Base-by-base conservation (phyloP, 1,140 invertebrate genomes). In the Calephelis nemesis region DNA sequence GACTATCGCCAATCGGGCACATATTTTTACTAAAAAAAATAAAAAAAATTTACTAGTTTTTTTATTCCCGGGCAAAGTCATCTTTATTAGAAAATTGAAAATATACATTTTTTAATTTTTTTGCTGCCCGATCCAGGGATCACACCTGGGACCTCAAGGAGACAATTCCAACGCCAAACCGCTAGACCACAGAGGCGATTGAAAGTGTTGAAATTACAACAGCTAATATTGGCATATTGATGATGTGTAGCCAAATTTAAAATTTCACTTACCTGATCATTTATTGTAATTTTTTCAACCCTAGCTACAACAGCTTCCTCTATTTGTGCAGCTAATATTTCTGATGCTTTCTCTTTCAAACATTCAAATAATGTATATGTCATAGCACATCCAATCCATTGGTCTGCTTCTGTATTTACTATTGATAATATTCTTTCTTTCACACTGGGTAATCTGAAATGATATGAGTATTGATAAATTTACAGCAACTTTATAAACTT, bases 351-450 rank as follows among this genome's bases (percentile, higher is more conserved):
- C 84, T 99, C 98, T 85, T 97, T 98, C 13, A 97, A 93, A 87
- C 95, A 97, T 91, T 99, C 98, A 92, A 99, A 98, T 47, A 99
- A 84, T 5, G 97, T 97, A 81, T 98, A 99, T 0, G 98, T 99
- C 97, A 98, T 98, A 48, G 97, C 96, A 90, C 95, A 96, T 10
- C 97, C 98, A 19, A 98, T 70, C 93, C 96, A 96, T 73, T 96
- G 94, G 47, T 96, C 93, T 0, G 96, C 96, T 88, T 98, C 96
- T 50, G 93, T 90, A n/a, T 93, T 91, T 1, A 97, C 79, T 48
- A 93, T 92, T 7, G 92, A 78, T 13, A 94, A 84, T 68, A 97
- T 95, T 81, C 95, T 95, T 60, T 94, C 90, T 91, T 98, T 98
- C 0, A 97, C 95, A 13, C 92, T 76, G 71, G 93, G 91, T 63